phyloP scores from a whole-genome alignment of 1,140 invertebrate species.

The Cyphomyrmex costatus region DNA sequence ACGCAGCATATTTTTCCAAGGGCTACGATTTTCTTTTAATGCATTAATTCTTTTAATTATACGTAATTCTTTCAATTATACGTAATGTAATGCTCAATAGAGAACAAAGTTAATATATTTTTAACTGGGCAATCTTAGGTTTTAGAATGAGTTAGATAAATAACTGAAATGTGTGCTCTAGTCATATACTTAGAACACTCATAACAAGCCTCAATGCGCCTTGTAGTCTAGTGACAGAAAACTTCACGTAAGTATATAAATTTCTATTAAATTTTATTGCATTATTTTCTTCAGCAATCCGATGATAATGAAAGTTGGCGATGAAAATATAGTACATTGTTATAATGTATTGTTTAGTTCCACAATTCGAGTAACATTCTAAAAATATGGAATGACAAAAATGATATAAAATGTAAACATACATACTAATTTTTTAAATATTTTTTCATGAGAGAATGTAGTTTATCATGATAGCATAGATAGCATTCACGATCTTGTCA shows the following conservation, averaged over 20 bases:
- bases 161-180: constrained; percentile 82
- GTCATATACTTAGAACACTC: constrained; percentile 80
- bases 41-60: constrained; percentile 32
- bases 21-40: constrained; percentile 8
- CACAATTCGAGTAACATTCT: constrained; percentile 2
- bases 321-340: constrained; percentile 51
- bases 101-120: constrained; percentile 36
- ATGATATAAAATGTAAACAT: not conserved
- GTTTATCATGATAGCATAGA: not conserved
- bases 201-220: constrained; percentile 78
- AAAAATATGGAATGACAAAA: not conserved
- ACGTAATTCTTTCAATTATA: not conserved
- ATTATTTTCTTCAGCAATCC: constrained; percentile 32
- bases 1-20: not conserved
- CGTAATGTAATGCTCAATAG: constrained; percentile 51
- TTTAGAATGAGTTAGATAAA: constrained; percentile 67
- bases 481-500: constrained; percentile 35
- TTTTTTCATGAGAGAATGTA: constrained; percentile 46
- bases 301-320: constrained; percentile 17
- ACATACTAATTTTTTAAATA: constrained; percentile 34
- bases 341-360: constrained; percentile 44
- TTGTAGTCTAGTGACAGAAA: constrained; percentile 75
- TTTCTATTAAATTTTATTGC: constrained; percentile 54
- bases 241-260: constrained; percentile 57
- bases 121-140: constrained; percentile 50